Conservation (phyloP, 2,888 invertebrate species). For the Lepidochrysops patricia region DNA sequence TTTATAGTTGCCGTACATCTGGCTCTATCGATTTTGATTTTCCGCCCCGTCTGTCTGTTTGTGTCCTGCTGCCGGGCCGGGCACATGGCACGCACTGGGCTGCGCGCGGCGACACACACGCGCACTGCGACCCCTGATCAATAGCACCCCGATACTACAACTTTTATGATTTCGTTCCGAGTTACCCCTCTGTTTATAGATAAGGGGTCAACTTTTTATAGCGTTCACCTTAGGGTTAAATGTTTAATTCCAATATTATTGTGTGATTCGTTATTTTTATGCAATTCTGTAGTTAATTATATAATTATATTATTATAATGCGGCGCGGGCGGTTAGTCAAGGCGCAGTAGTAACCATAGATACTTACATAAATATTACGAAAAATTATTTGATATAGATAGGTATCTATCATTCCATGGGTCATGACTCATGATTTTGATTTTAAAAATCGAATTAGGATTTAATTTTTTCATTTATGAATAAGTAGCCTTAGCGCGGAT, state of each 20-base stretch:
- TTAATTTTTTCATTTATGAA: too few species aligned
- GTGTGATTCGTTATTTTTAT: not conserved
- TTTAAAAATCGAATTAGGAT: too few species aligned
- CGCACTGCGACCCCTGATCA: conserved; percentile 55
- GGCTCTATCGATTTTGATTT: conserved; percentile 61
- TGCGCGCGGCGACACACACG: conserved; percentile 41
- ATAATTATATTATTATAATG: not conserved
- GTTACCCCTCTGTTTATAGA: conserved; percentile 24
- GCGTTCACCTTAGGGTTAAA: not conserved
- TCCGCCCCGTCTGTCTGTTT: conserved; percentile 27
- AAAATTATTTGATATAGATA: too few species aligned
- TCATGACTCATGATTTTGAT: too few species aligned
- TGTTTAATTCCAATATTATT: not conserved
- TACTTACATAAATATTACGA: too few species aligned
- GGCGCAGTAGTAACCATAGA: too few species aligned
- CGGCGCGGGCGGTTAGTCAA: too few species aligned
- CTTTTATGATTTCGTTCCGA: conserved; percentile 43
- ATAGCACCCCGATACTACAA: conserved; percentile 54
- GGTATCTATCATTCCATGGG: too few species aligned
- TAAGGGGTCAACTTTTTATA: conserved; percentile 14
- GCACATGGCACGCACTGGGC: conserved; percentile 42
- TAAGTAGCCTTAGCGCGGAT: too few species aligned
- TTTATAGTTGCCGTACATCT: conserved; percentile 29
- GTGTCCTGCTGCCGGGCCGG: conserved; percentile 30
- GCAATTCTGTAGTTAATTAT: not conserved